Evolutionary conservation across 2,797 vertebrate species (phyloP).

Genomic region (Phalanger gymnotis): DNA sequence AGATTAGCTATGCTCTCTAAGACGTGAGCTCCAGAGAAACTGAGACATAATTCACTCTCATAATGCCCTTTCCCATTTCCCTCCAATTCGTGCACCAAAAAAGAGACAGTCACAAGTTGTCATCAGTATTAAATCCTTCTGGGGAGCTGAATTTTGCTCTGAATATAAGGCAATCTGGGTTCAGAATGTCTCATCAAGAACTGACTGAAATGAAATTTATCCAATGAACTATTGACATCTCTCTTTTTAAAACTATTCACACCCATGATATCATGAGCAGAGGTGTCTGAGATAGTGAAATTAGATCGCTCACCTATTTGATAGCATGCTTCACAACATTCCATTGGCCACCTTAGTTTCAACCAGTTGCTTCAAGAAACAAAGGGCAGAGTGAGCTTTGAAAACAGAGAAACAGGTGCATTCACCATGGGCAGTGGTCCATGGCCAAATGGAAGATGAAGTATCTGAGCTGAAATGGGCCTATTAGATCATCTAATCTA

Average conservation of each 20-base stretch:
- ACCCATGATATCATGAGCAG: not conserved
- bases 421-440: not conserved
- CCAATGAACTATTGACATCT: not conserved
- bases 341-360: slow-evolving; percentile 23
- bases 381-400: not conserved
- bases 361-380: slow-evolving; percentile 20
- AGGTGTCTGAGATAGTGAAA: slow-evolving; percentile 6
- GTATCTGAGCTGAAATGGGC: not conserved
- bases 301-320: not conserved
- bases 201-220: slow-evolving; percentile 18
- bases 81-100: slow-evolving; percentile 25
- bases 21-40: not conserved
- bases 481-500: not conserved
- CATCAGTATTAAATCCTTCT: not conserved
- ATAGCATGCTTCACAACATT: slow-evolving; percentile 8
- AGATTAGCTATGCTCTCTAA: slow-evolving; percentile 44
- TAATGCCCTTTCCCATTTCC: slow-evolving; percentile 28
- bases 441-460: not conserved
- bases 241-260: slow-evolving; percentile 35
- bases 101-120: not conserved
- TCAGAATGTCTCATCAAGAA: slow-evolving; percentile 25
- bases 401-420: not conserved
- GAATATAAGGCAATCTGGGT: not conserved
- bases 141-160: not conserved
- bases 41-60: not conserved